These are phyloP conservation scores for Callorhinus ursinus DNA, from an alignment of 2,113 vertebrate species.

Conservation along the genomic window DNA sequence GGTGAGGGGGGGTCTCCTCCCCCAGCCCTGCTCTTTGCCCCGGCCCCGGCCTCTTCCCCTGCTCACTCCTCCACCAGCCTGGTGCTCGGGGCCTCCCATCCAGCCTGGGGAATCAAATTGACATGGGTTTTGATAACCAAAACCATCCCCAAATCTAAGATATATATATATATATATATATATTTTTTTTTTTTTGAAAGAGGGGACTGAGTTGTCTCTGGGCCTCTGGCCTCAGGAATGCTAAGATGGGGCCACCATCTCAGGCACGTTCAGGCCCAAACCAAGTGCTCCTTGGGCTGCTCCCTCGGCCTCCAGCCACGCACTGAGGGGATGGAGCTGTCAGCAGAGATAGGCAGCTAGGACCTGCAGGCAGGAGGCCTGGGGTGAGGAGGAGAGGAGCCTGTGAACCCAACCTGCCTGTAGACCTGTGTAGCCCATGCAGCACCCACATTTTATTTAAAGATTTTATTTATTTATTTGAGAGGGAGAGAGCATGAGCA, in stretches of 20 bases:
- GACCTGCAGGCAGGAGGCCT: background rate
- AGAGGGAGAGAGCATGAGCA: too few relatives aligned
- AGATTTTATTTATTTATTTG: too few relatives aligned
- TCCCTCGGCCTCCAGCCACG: fast-evolving
- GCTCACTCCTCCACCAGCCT: background rate
- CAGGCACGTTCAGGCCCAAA: background rate
- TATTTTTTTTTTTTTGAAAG: background rate
- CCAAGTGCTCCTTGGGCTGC: background rate
- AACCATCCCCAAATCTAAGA: background rate
- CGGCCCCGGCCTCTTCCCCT: background rate
- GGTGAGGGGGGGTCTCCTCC: constrained; percentile 84
- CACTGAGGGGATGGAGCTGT: background rate
- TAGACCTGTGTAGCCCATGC: background rate
- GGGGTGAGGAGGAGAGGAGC: background rate
- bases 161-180: background rate
- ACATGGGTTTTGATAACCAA: background rate
- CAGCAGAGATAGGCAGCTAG: background rate
- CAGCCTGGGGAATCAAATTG: background rate
- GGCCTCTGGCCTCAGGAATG: background rate
- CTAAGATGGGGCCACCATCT: background rate
- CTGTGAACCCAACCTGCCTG: fast-evolving
- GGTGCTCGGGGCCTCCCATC: fast-evolving
- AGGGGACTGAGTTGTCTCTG: background rate
- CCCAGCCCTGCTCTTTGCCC: background rate
- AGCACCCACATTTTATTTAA: background rate